A percentile compares a stretch with the other conserved stretches of the same genome.
phyloP scores from a whole-genome alignment of 2,113 vertebrate species.

The Channa maculata region DNA sequence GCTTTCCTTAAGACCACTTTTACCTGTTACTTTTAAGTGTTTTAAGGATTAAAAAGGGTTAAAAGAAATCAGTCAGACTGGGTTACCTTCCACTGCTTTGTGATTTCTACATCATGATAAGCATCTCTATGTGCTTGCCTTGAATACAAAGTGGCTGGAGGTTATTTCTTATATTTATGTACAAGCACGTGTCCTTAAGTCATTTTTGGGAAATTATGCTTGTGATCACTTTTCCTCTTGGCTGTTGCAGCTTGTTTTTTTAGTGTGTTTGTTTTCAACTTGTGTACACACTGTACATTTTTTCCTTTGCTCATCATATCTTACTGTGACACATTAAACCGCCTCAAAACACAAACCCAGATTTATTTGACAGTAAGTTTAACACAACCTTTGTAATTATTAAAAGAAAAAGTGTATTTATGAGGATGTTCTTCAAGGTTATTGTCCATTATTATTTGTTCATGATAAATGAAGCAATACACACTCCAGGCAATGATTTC shows the following conservation, averaged over 20 bases:
- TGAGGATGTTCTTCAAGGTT: no score
- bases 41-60: constrained; percentile 7
- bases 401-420: no score
- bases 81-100: no score
- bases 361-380: no score
- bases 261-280: background rate
- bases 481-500: background rate
- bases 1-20: no score
- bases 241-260: constrained; percentile 6
- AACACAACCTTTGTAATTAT: no score
- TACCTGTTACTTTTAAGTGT: no score
- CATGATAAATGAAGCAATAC: no score
- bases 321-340: constrained; percentile 17
- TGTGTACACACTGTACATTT: background rate
- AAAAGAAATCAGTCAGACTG: no score
- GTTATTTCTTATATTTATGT: constrained; percentile 25
- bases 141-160: background rate
- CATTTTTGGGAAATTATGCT: constrained; percentile 15
- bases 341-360: no score
- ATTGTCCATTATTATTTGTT: no score
- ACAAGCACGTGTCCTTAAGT: constrained; percentile 17
- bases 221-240: background rate
- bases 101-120: background rate
- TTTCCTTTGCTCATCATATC: constrained; percentile 18
- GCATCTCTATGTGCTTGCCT: background rate